phyloP scores from a whole-genome alignment of 2,113 vertebrate genomes.

The Sus scrofa region T2T-Sscrofa CM000829.6:61838001-61838500 shows the following conservation, averaged over 20 bases:
- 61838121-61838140: background rate
- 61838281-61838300: background rate
- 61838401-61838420: background rate
- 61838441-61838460: background rate
- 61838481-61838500: background rate
- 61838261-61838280: background rate
- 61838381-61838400: background rate
- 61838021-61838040: background rate
- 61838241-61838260: background rate
- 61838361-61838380: conserved; percentile 35
- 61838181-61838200: background rate
- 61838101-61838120: background rate
- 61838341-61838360: background rate
- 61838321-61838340: background rate
- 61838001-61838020: background rate
- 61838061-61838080: background rate
- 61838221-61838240: background rate
- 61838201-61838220: conserved; percentile 8
- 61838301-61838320: background rate
- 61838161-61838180: conserved; percentile 6
- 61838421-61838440: background rate
- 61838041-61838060: conserved; percentile 1
- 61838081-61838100: background rate
- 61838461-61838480: background rate
- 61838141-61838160: background rate